Evolutionary conservation across 2,888 invertebrate genomes (phyloP).

Genomic region (Hypomecis atomaria): DNA sequence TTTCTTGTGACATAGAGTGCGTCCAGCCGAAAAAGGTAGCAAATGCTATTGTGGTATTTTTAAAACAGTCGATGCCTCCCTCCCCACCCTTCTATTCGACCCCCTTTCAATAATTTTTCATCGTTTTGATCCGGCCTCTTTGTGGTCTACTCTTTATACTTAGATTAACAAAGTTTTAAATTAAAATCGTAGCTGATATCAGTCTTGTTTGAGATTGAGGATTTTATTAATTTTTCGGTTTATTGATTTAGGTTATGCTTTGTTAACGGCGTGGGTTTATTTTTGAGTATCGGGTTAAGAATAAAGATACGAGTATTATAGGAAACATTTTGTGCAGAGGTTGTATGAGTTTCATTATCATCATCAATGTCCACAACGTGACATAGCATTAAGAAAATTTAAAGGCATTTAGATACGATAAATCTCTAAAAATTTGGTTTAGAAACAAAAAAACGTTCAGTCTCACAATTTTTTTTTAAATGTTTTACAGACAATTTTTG

Average conservation of each 20-base stretch:
- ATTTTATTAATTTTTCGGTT: slow-evolving; percentile 50
- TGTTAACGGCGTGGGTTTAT: background rate
- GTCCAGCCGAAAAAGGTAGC: slow-evolving; percentile 32
- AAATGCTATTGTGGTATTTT: slow-evolving; percentile 60
- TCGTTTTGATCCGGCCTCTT: slow-evolving; percentile 81
- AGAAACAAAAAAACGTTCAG: too few species aligned
- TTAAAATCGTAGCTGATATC: slow-evolving; percentile 79
- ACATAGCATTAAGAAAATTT: too few species aligned
- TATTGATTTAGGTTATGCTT: slow-evolving; percentile 40
- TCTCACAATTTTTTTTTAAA: too few species aligned
- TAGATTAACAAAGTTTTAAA: slow-evolving; percentile 84
- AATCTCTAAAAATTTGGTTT: too few species aligned
- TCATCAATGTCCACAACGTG: too few species aligned
- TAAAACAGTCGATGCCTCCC: slow-evolving; percentile 75
- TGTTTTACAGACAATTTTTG: too few species aligned
- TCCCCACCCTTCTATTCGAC: slow-evolving; percentile 62
- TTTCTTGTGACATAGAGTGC: slow-evolving; percentile 31
- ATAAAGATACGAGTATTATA: background rate
- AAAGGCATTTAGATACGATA: too few species aligned
- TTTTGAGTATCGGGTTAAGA: background rate
- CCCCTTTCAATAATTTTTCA: slow-evolving; percentile 85
- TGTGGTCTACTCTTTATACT: slow-evolving; percentile 79
- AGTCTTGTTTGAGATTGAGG: slow-evolving; percentile 54
- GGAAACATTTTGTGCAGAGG: background rate
- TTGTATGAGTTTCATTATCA: too few species aligned